Evolutionary conservation across 2,888 invertebrate species (phyloP), one percentile per base, ranked within the genome.

Genomic region (Pardosa pseudoannulata): DNA sequence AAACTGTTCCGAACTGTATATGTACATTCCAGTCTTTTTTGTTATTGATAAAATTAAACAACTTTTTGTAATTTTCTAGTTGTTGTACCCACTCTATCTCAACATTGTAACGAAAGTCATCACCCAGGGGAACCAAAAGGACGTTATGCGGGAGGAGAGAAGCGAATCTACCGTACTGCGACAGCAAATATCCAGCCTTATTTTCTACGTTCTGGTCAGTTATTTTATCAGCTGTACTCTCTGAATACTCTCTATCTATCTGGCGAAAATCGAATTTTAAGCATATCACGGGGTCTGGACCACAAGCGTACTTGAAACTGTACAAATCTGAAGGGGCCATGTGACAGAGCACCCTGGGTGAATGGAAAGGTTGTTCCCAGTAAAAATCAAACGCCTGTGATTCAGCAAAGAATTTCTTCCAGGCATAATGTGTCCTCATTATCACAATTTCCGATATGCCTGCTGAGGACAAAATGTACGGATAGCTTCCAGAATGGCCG

Each of bases 261-360:
- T 56, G 65, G 1, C 88, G 70, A 89, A 92, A 93, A 89, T 93
- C 93, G 90, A 92, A 93, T 89, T 91, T 89, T 7, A 92, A 90
- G 89, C 93, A 93, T 56, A 92, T 91, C 74, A 95, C 95, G 0
- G 96, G 96, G 92, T 98, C 96, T 0, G 98, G 98, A 0, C 98
- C 98, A 91, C 98, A 99, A 0, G 97, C 96, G 91, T 97, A 96
- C 90, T 97, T 97, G 89, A 98, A 98, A 23, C 97, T 97, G 92
- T 99, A 99, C 79, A 98, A 97, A 91, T 97, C 97, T 91, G 97
- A 98, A 0, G 99, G 98, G 91, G 97, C 96, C 90, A 98, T 96
- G 92, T 98, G 98, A 27, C 97, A 96, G 1, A 98, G 92, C 87
- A 98, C 93, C 89, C 93, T 93, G 2, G 70, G 71, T 13, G 87